A percentile compares a stretch with the other conserved stretches of the same genome.
phyloP scores from a whole-genome alignment of 2,888 invertebrate genomes.

The Apotomis turbidana region DNA sequence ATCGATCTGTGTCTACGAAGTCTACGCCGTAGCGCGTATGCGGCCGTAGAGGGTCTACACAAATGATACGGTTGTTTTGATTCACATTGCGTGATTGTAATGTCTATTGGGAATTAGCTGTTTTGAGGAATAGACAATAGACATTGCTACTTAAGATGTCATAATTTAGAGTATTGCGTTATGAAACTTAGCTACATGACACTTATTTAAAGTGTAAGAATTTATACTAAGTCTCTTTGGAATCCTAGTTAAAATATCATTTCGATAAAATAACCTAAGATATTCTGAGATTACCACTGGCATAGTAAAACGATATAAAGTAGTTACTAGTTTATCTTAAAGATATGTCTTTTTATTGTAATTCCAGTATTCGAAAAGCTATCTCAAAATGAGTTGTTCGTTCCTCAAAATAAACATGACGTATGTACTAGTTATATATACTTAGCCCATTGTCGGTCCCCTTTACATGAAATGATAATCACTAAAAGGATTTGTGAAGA shows the following conservation, averaged over 20 bases:
- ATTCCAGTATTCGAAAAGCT: too few species aligned
- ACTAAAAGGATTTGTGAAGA: conserved; percentile 78
- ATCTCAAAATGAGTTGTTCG: neutral
- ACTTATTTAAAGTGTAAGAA: too few species aligned
- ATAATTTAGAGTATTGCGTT: too few species aligned
- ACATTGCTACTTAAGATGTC: neutral
- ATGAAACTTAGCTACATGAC: too few species aligned
- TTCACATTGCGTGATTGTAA: neutral
- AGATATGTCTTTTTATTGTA: too few species aligned
- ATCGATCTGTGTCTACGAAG: conserved; percentile 77
- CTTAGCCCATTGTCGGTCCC: conserved; percentile 61
- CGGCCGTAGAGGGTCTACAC: conserved; percentile 40
- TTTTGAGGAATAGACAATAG: neutral
- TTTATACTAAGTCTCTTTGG: too few species aligned
- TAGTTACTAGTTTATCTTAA: too few species aligned
- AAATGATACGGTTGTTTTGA: conserved; percentile 19
- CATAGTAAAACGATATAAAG: too few species aligned
- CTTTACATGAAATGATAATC: conserved; percentile 79
- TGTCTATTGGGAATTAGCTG: neutral
- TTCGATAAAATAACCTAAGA: too few species aligned
- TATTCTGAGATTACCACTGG: too few species aligned
- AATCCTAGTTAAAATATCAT: too few species aligned
- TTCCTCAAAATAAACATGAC: neutral
- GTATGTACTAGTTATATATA: conserved; percentile 39
- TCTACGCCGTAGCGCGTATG: conserved; percentile 44